Evolutionary conservation across 2,888 invertebrate species (phyloP), one percentile per base, ranked within the genome.

Genomic region (Agriopis marginaria): DNA sequence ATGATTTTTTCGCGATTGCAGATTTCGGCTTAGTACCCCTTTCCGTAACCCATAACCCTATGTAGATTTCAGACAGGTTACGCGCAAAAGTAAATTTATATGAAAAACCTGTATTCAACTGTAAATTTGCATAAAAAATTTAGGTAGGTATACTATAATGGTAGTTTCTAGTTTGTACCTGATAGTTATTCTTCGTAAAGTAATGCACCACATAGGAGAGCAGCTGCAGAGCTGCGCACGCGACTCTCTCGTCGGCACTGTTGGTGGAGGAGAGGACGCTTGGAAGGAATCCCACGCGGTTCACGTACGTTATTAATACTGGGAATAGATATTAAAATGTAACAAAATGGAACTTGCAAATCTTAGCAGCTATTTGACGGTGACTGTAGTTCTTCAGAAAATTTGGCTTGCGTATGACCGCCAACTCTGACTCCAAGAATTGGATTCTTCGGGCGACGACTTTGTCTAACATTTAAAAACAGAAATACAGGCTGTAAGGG

Each of bases 281-380:
- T 12, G 84, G 79, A 1, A 94, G 81, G 75, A 90, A 94, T 0
- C 86, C 88, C 0, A 79, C 68, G 0, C 92, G 90, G 65, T 88
- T 89, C 23, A 86, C 86, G 61, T 85, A 92, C 0, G 86, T 89
- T 39, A 90, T 66, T 14, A 93, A 75, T 12, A 93, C 93, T 93
- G 72, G 0, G 51, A 63, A 9, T 45, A 50, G 10, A 62, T 40
- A 50, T 44, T 14, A 42, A 54, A 12, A 54, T 23, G 44, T 17
- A 42, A 49, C n/a, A 54, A 45, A 45, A 10, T 17, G 17, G 1
- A 23, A 23, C 17, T 23, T 6, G 3, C 3, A 49, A n/a, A n/a
- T n/a, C 12, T n/a, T n/a, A n/a, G 49, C 7, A n/a, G 49, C 12
- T 32, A 32, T 32, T 5, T 32, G 4, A 3, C 32, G 1, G 32